These are phyloP conservation scores for Diorhabda elongata DNA, from an alignment of 1,140 invertebrate genomes.

Conservation along the genomic window DNA sequence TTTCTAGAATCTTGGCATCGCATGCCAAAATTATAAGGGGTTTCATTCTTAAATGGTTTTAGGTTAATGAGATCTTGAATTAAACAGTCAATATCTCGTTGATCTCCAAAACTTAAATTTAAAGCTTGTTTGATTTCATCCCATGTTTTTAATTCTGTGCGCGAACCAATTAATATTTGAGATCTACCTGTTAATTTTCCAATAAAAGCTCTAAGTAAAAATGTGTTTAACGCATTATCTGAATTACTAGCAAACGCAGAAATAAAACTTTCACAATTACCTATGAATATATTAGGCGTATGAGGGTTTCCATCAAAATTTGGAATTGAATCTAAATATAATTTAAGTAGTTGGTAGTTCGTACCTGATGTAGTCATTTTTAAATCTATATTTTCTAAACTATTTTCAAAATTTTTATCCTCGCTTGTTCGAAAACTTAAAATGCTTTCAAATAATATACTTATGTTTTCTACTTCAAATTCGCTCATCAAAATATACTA, in stretches of 20 bases:
- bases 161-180: constrained; percentile 22
- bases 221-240: constrained; percentile 18
- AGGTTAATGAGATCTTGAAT: constrained; percentile 29
- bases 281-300: constrained; percentile 25
- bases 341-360: constrained; percentile 23
- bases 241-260: constrained; percentile 5
- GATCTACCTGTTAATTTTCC: constrained; percentile 29
- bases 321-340: constrained; percentile 23
- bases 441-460: too few species aligned
- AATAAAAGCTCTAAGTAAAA: constrained; percentile 22
- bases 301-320: constrained; percentile 26
- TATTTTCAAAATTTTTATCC: too few species aligned
- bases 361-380: background rate
- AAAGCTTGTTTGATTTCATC: constrained; percentile 23
- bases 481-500: too few species aligned
- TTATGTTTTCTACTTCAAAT: too few species aligned
- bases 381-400: too few species aligned
- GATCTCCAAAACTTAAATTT: constrained; percentile 26
- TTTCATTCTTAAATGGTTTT: constrained; percentile 27
- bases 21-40: constrained; percentile 25
- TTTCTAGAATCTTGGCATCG: constrained; percentile 28
- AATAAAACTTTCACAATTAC: constrained; percentile 20
- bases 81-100: constrained; percentile 31
- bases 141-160: constrained; percentile 31
- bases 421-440: too few species aligned